Percentiles rank a stretch among this genome's conserved stretches.
Conservation (phyloP, 2,113 vertebrate species). For the Tachycineta bicolor region DNA sequence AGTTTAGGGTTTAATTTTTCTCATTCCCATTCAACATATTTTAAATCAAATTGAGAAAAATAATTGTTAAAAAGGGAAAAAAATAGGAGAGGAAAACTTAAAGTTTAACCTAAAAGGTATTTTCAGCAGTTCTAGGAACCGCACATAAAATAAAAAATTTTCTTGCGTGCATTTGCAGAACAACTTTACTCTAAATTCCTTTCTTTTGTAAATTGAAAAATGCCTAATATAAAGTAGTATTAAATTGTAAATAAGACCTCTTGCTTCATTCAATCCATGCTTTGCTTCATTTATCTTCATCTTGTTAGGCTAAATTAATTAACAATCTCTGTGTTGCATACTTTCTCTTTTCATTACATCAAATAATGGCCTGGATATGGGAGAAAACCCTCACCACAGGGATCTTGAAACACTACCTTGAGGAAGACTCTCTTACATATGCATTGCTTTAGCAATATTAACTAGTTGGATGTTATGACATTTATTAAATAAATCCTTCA, state of each 20-base stretch:
- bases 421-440: constrained; percentile 59
- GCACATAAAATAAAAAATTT: constrained; percentile 35
- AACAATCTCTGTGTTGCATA: constrained; percentile 95
- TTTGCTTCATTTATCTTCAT: constrained; percentile 99
- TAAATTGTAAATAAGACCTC: constrained; percentile 90
- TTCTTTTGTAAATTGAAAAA: constrained; percentile 68
- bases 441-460: constrained; percentile 48
- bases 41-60: not conserved
- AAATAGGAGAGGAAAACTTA: not conserved
- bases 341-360: constrained; percentile 99
- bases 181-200: constrained; percentile 55
- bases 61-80: not conserved
- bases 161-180: not conserved
- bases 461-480: constrained; percentile 18
- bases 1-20: not conserved
- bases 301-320: constrained; percentile 99
- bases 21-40: not conserved
- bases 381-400: constrained; percentile 74
- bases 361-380: constrained; percentile 89
- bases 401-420: constrained; percentile 68
- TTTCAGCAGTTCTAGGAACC: constrained; percentile 53
- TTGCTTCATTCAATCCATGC: constrained; percentile 88
- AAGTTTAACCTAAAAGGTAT: constrained; percentile 65
- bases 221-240: constrained; percentile 69
- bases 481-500: constrained; percentile 45